Conservation (phyloP, 2,113 vertebrate genomes). For the Scytalopus superciliaris region DNA sequence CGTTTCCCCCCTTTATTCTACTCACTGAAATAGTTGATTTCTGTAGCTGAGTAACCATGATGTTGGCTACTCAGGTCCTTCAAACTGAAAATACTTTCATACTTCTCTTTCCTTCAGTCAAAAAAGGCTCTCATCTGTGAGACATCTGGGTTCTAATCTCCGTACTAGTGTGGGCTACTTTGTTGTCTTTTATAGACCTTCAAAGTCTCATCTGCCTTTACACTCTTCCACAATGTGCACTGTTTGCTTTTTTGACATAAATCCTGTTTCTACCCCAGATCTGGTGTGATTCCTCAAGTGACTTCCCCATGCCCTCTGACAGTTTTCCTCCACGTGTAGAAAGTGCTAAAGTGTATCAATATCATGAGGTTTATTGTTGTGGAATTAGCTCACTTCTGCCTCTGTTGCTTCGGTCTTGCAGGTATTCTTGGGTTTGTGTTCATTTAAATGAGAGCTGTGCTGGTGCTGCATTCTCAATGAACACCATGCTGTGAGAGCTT, state of each 20-base stretch:
- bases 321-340: not conserved
- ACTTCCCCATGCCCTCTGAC: not conserved
- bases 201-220: not conserved
- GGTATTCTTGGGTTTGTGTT: not conserved
- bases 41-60: not conserved
- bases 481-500: not conserved
- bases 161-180: not conserved
- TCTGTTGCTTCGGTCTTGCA: not conserved
- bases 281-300: not conserved
- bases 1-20: not conserved
- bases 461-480: not conserved
- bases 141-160: not conserved
- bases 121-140: not conserved
- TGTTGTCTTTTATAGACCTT: not conserved
- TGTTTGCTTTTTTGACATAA: not conserved
- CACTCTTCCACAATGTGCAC: accelerated
- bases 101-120: not conserved
- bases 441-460: not conserved
- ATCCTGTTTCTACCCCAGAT: not conserved
- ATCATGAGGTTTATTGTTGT: not conserved
- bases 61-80: not conserved
- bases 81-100: not conserved
- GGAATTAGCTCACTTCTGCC: not conserved
- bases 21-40: not conserved
- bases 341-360: not conserved